Evolutionary conservation across 2,888 invertebrate genomes (phyloP), one percentile per base, ranked within the genome.

Genomic region (Drosophila koepferae): DNA sequence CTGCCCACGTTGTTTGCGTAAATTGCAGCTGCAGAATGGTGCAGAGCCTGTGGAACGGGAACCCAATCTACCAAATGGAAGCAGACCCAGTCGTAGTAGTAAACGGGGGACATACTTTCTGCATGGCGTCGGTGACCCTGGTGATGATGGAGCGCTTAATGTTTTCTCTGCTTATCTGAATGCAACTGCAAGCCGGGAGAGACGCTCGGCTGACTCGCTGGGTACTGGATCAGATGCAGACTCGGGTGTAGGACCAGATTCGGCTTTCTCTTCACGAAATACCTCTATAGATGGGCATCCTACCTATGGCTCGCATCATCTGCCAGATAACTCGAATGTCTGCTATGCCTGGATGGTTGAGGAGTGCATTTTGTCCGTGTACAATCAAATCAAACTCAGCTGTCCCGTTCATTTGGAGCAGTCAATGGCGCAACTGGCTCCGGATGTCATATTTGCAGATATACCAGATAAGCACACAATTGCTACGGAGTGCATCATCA

Each of bases 391-490:
- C 81, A 94, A 94, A 7, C 90, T 98, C 46, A 94, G 94, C 59
- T 99, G 99, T 90, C 97, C 97, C 0, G 94, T 94, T 3, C 99
- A 99, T 93, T 96, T 96, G 2, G 96, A 95, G 77, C 95, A 96
- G 85, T 94, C 95, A 28, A 94, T 98, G 74, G 93, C 96, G 0
- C 95, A 96, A 86, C 95, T 99, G n/a, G 98, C 99, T 4, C 99
- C 99, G 0, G 99, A 99, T 92, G 96, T 97, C 53, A 97, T 98
- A 46, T 97, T 99, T 82, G 94, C 97, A 75, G 99, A 99, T 93
- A 94, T 99, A 62, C 97, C 97, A 16, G 96, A 96, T 54, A 94
- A 96, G 43, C 95, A 96, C 81, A 94, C 98, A 12, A 96, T 99
- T 16, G 96, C 96, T 78, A 95, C 97, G 72, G 97, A 97, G 71